Evolutionary conservation across 35 echinoderm and acorn worm species (phyloP).

Genomic region (Apostichopus californicus): DNA sequence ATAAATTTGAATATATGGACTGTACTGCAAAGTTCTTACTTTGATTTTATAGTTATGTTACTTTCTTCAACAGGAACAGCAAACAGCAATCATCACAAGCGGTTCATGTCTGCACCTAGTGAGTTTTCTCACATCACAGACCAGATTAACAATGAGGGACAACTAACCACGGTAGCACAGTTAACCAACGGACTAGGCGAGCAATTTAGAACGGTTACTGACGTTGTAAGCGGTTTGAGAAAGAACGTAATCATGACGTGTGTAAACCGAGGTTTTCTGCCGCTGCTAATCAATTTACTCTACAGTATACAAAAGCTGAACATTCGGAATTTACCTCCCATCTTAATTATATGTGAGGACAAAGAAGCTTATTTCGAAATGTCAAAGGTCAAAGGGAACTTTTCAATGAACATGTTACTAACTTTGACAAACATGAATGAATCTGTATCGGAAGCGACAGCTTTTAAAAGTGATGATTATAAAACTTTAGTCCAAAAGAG

Average conservation of each 20-base stretch:
- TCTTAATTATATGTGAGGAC: constrained; percentile 24
- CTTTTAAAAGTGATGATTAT: background rate
- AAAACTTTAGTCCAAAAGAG: constrained; percentile 10
- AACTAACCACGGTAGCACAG: too few relatives aligned
- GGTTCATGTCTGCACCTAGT: too few relatives aligned
- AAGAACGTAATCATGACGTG: background rate
- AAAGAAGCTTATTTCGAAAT: background rate
- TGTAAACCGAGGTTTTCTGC: background rate
- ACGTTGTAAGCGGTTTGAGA: background rate
- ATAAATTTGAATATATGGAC: too few relatives aligned
- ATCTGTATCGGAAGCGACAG: background rate
- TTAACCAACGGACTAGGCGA: background rate
- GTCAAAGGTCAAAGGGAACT: background rate
- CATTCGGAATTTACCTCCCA: background rate
- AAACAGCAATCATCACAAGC: too few relatives aligned
- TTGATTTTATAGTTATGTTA: too few relatives aligned
- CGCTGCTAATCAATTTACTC: background rate
- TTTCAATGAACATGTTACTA: background rate
- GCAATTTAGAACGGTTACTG: background rate
- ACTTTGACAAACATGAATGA: constrained; percentile 10
- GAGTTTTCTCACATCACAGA: too few relatives aligned
- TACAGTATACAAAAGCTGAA: constrained; percentile 22
- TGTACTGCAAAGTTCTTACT: too few relatives aligned
- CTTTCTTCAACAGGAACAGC: too few relatives aligned
- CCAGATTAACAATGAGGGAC: too few relatives aligned